These are phyloP conservation scores for Girardinus metallicus DNA, from an alignment of 2,797 vertebrate genomes.

Conservation along the genomic window DNA sequence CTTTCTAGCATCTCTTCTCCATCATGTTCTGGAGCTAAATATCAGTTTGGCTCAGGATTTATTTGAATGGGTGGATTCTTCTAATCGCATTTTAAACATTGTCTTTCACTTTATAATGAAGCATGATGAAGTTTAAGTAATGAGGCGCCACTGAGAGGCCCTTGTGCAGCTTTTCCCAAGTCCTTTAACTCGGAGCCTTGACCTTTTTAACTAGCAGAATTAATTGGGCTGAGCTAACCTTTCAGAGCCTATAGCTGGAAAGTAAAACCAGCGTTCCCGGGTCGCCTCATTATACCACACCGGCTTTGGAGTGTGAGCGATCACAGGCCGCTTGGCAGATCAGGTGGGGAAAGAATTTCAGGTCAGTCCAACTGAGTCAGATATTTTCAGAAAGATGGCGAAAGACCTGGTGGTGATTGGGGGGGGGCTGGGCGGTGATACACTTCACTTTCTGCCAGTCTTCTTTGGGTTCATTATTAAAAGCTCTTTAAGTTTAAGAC, in stretches of 20 bases:
- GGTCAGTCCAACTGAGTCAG: conserved; percentile 72
- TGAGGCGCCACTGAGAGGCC: conserved; percentile 67
- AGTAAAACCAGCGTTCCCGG: conserved; percentile 72
- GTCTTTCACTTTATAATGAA: conserved; percentile 72
- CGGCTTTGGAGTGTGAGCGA: conserved; percentile 61
- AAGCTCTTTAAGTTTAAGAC: background rate
- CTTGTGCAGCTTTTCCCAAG: conserved; percentile 67
- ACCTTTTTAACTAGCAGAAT: conserved; percentile 84
- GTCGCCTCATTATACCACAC: conserved; percentile 79
- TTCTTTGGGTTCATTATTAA: background rate
- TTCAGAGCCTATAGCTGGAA: conserved; percentile 71
- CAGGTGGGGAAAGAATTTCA: conserved; percentile 72
- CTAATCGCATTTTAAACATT: conserved; percentile 76
- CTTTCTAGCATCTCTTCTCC: conserved; percentile 15
- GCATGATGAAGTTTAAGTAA: conserved; percentile 78
- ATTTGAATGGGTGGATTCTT: conserved; percentile 21
- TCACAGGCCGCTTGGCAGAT: conserved; percentile 46
- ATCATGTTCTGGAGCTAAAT: conserved; percentile 6
- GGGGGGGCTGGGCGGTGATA: background rate
- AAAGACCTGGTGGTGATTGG: background rate
- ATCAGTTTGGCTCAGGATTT: conserved; percentile 26
- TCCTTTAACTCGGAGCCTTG: conserved; percentile 75
- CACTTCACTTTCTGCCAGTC: background rate
- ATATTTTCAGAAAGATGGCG: conserved; percentile 33
- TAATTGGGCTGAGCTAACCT: conserved; percentile 84